Conservation (phyloP, 2,797 vertebrate species). For the Xiphophorus birchmanni region DNA sequence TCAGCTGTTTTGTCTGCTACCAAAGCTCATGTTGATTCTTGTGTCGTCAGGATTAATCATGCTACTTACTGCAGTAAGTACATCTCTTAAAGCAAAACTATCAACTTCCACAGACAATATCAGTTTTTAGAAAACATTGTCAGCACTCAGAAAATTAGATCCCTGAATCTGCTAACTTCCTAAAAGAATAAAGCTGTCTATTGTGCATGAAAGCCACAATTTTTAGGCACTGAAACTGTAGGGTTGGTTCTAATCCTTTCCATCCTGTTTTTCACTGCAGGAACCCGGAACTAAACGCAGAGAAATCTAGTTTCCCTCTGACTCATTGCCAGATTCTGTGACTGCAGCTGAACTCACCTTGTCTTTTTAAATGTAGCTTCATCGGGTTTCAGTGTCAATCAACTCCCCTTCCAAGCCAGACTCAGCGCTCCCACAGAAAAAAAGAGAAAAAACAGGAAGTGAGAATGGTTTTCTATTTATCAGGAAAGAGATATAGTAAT, state of each 20-base stretch:
- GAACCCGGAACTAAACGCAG: background rate
- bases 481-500: background rate
- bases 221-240: background rate
- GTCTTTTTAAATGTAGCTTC: background rate
- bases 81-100: background rate
- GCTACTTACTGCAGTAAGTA: background rate
- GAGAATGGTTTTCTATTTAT: background rate
- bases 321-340: background rate
- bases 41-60: conserved; percentile 13
- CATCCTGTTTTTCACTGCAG: background rate
- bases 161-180: background rate
- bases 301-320: background rate
- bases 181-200: background rate
- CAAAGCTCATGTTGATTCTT: conserved; percentile 11
- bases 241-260: background rate
- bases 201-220: background rate
- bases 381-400: background rate
- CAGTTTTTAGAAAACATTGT: background rate
- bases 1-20: conserved; percentile 3
- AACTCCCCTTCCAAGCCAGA: background rate
- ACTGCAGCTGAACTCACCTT: background rate
- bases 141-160: background rate
- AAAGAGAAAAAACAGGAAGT: background rate
- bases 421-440: background rate
- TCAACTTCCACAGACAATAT: background rate